These are phyloP conservation scores for Oreortyx pictus DNA, from an alignment of 2,797 vertebrate genomes.

Conservation along the genomic window DNA sequence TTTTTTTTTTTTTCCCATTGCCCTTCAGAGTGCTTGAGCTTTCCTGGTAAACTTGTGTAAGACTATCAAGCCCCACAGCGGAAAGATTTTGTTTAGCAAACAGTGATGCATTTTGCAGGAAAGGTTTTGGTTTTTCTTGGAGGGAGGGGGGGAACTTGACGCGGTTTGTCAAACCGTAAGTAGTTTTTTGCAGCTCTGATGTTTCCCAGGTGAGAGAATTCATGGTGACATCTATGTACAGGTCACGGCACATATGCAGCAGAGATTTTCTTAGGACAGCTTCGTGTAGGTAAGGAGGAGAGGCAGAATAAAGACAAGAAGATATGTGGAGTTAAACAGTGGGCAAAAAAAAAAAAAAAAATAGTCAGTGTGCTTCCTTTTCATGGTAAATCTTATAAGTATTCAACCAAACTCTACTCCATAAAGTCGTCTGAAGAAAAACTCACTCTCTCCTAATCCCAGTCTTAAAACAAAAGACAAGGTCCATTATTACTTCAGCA, in stretches of 20 bases:
- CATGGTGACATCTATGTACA: slow-evolving; percentile 44
- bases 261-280: slow-evolving; percentile 53
- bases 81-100: slow-evolving; percentile 72
- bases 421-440: slow-evolving; percentile 83
- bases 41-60: slow-evolving; percentile 30
- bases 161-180: neutral
- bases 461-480: slow-evolving; percentile 96
- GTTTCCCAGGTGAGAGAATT: slow-evolving; percentile 75
- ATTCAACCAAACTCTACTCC: slow-evolving; percentile 82
- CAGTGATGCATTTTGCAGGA: slow-evolving; percentile 54
- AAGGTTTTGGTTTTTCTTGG: neutral
- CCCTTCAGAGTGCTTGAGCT: slow-evolving; percentile 21
- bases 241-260: neutral
- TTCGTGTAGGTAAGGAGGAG: slow-evolving; percentile 54
- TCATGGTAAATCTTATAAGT: slow-evolving; percentile 81
- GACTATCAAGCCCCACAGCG: neutral
- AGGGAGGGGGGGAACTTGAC: neutral
- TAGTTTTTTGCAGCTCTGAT: slow-evolving; percentile 52
- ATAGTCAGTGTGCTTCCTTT: slow-evolving; percentile 79
- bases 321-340: slow-evolving; percentile 76
- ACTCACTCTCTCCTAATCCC: slow-evolving; percentile 91
- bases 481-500: slow-evolving; percentile 98
- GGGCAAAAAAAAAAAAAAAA: slow-evolving; percentile 22
- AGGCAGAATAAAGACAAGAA: slow-evolving; percentile 59
- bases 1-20: neutral